Percentiles rank a stretch among this genome's conserved stretches.
Evolutionary conservation across 2,797 vertebrate genomes (phyloP).

Genomic region (Florisuga fusca): DNA sequence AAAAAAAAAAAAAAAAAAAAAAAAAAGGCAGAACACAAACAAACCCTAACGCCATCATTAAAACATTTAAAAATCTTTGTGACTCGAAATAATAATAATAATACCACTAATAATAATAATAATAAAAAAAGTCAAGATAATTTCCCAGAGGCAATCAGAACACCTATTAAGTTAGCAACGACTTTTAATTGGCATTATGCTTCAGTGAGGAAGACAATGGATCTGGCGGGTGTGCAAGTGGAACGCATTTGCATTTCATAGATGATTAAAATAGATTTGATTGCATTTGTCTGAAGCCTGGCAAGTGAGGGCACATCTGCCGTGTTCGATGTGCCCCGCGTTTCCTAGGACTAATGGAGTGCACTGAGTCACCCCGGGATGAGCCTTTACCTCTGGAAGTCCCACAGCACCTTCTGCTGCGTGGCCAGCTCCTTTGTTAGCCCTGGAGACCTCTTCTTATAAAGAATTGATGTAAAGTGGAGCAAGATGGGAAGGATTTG

Average conservation of each 20-base stretch:
- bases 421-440: slow-evolving; percentile 52
- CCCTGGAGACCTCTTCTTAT: slow-evolving; percentile 65
- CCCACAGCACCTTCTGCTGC: slow-evolving; percentile 67
- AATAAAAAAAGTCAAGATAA: slow-evolving; percentile 42
- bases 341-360: slow-evolving; percentile 69
- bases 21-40: background rate
- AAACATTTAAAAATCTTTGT: slow-evolving; percentile 8
- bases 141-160: slow-evolving; percentile 72
- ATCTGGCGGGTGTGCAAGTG: slow-evolving; percentile 61
- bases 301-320: slow-evolving; percentile 75
- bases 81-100: background rate
- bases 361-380: background rate
- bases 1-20: background rate
- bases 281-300: slow-evolving; percentile 75
- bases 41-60: background rate
- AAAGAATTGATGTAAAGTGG: slow-evolving; percentile 73
- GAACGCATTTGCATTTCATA: slow-evolving; percentile 86
- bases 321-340: background rate
- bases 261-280: slow-evolving; percentile 80
- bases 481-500: slow-evolving; percentile 60
- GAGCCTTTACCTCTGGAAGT: slow-evolving; percentile 59
- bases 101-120: background rate
- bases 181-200: slow-evolving; percentile 77
- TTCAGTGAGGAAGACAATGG: slow-evolving; percentile 75
- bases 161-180: slow-evolving; percentile 72